A percentile compares a stretch with the other conserved stretches of the same genome.
These are phyloP conservation scores for Crotalus viridis DNA, from an alignment of 2,113 vertebrate genomes.

Conservation along the genomic window DNA sequence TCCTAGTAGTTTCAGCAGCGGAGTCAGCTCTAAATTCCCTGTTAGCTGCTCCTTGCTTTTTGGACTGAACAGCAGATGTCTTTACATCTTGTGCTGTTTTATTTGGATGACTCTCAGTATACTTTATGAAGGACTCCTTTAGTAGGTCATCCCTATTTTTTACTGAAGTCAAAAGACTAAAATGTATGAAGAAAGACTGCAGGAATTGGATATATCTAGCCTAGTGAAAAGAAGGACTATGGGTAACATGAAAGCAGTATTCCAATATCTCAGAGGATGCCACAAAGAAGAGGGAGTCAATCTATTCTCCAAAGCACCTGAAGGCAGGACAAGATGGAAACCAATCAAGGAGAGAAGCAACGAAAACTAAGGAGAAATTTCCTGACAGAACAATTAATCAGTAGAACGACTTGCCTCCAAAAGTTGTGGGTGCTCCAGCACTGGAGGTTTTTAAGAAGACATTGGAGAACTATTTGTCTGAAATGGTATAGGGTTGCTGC, in stretches of 20 bases:
- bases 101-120: not conserved
- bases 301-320: not conserved
- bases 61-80: not conserved
- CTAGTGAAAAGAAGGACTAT: not conserved
- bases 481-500: not conserved
- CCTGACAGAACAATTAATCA: not conserved
- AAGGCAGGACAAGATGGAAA: not conserved
- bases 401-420: not conserved
- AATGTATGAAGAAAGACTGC: not conserved
- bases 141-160: not conserved
- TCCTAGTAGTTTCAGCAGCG: not conserved
- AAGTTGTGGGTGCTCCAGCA: not conserved
- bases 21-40: not conserved
- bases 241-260: not conserved
- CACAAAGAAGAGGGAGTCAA: not conserved
- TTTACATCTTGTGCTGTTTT: not conserved
- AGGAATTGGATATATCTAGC: not conserved
- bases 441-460: not conserved
- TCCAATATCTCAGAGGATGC: not conserved
- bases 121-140: not conserved
- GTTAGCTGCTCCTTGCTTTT: not conserved
- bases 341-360: not conserved
- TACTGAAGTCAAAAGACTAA: not conserved
- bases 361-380: not conserved
- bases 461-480: not conserved